These are phyloP conservation scores for Danio choprae DNA, from an alignment of 2,797 vertebrate species.

Conservation along the genomic window DNA sequence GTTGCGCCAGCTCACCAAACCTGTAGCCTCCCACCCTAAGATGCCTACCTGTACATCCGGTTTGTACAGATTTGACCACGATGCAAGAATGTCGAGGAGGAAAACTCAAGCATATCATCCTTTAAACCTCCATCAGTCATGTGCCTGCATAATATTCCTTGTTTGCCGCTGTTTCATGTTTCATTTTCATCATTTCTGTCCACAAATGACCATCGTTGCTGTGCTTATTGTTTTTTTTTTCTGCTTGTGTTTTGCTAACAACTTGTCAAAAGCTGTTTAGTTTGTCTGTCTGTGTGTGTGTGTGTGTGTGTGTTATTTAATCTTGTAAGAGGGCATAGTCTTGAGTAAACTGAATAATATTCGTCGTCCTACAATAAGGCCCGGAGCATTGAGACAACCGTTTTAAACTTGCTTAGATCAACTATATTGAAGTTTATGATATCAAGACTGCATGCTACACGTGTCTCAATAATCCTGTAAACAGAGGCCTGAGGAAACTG, in stretches of 20 bases:
- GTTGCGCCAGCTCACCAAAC: conserved; percentile 61
- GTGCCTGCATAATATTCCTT: conserved; percentile 23
- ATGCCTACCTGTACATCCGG: conserved; percentile 64
- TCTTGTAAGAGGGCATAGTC: neutral
- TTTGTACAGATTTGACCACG: conserved; percentile 43
- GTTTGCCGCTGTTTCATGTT: conserved; percentile 12
- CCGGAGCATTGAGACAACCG: conserved; percentile 66
- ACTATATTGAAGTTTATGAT: conserved; percentile 32
- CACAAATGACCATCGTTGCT: conserved; percentile 62
- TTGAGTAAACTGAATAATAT: neutral
- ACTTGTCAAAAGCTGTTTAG: conserved; percentile 48
- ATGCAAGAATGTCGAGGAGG: conserved; percentile 65
- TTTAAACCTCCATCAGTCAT: conserved; percentile 28
- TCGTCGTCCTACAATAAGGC: conserved; percentile 15
- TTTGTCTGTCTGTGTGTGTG: conserved; percentile 19
- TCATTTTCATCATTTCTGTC: conserved; percentile 50
- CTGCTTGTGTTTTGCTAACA: conserved; percentile 55
- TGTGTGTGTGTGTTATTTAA: conserved; percentile 29
- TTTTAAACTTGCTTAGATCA: conserved; percentile 71
- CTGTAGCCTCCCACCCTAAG: conserved; percentile 33
- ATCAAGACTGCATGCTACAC: conserved; percentile 39
- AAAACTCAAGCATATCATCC: conserved; percentile 43
- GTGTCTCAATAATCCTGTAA: conserved; percentile 23
- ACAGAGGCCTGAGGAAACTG: conserved; percentile 14
- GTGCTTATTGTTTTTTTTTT: conserved; percentile 50